phyloP scores from a whole-genome alignment of 2,888 invertebrate genomes.

The Helicoverpa assulta region DNA sequence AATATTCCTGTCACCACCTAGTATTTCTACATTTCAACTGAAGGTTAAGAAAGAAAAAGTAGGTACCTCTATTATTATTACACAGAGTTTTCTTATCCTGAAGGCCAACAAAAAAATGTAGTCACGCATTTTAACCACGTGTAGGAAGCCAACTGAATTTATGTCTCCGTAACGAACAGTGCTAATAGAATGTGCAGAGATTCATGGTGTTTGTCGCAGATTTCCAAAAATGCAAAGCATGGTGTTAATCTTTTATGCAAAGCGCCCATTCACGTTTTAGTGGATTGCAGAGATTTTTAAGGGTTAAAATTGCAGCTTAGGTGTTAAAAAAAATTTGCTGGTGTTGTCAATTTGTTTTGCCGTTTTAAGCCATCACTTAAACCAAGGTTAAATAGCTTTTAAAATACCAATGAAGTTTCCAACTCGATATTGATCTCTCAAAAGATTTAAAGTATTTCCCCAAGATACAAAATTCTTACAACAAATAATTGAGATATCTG shows the following conservation, averaged over 20 bases:
- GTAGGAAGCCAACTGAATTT: slow-evolving; percentile 19
- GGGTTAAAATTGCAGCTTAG: background rate
- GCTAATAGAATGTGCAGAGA: slow-evolving; percentile 41
- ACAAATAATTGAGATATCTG: slow-evolving; percentile 53
- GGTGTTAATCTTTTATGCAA: background rate
- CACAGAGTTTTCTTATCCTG: too few relatives aligned
- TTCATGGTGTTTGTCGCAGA: slow-evolving; percentile 32
- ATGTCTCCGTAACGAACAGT: slow-evolving; percentile 22
- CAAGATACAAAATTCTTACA: slow-evolving; percentile 38
- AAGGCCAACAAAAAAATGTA: slow-evolving; percentile 26
- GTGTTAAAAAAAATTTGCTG: too few relatives aligned
- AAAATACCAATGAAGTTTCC: slow-evolving; percentile 23
- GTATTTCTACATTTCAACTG: too few relatives aligned
- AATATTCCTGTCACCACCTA: too few relatives aligned
- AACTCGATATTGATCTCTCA: slow-evolving; percentile 31
- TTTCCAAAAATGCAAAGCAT: slow-evolving; percentile 31
- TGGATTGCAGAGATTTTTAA: background rate
- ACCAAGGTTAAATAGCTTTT: slow-evolving; percentile 16
- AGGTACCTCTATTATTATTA: too few relatives aligned
- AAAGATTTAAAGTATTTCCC: slow-evolving; percentile 44
- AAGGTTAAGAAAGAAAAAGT: too few relatives aligned
- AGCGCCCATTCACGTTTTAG: background rate
- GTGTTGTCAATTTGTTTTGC: background rate
- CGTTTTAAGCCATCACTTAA: background rate
- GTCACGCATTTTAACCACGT: slow-evolving; percentile 3